These are phyloP conservation scores for Celastrina argiolus DNA, from an alignment of 2,888 invertebrate genomes.

Conservation along the genomic window DNA sequence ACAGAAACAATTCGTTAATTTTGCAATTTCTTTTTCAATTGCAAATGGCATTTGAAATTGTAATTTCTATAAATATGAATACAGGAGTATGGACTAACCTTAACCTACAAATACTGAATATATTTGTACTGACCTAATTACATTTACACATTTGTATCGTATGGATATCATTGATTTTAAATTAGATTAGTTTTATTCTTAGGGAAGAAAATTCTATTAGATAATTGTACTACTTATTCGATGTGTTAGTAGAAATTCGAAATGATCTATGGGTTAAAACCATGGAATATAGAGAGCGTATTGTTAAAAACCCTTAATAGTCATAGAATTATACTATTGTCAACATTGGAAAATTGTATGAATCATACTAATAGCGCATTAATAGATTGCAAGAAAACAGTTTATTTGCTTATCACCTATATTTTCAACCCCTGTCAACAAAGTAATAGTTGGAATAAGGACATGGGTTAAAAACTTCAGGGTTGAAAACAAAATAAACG, in stretches of 20 bases:
- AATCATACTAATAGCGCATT: not conserved
- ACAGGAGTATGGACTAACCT: constrained; percentile 18
- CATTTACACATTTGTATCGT: constrained; percentile 17
- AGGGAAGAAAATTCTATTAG: not conserved
- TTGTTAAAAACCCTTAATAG: not conserved
- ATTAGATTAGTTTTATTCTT: not conserved
- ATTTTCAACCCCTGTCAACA: too few species aligned
- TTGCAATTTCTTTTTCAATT: not conserved
- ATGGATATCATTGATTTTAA: constrained; percentile 17
- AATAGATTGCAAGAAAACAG: too few species aligned
- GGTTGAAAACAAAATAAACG: too few species aligned
- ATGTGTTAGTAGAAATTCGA: too few species aligned
- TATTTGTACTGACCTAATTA: constrained; percentile 16
- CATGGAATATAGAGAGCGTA: too few species aligned
- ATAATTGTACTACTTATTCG: too few species aligned
- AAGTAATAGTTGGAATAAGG: too few species aligned
- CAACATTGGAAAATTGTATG: not conserved
- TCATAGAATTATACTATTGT: not conserved
- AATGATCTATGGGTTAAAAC: too few species aligned
- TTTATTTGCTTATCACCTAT: too few species aligned
- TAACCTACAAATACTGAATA: constrained; percentile 13
- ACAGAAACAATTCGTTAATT: not conserved
- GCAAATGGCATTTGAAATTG: constrained; percentile 17
- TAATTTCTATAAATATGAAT: constrained; percentile 8
- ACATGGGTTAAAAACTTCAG: too few species aligned